Base-by-base conservation (phyloP, 2,888 invertebrate genomes). In the Dryococelus australis region DNA sequence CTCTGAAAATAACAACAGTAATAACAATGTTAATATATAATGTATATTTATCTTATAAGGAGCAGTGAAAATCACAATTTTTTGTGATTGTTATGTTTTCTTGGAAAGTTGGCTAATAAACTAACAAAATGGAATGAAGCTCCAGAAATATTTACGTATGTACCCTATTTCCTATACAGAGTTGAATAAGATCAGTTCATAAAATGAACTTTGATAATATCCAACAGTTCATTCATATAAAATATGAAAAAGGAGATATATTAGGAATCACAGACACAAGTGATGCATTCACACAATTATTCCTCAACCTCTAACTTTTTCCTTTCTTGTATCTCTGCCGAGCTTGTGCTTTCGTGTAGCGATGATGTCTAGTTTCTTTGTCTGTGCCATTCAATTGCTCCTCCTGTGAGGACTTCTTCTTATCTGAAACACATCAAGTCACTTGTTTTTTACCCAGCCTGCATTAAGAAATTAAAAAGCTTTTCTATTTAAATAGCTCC, bases 311-410 rank as follows among this genome's bases (percentile, higher is more conserved):
- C 51, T 83, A 86, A 80, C 88, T 81, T 81, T 87, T 96, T 89
- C 96, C 96, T 92, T 96, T 96, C 91, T 95, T 95, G 92, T 95
- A 96, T 91, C 96, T 93, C 90, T 96, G 95, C 89, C 96, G 93
- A 20, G 96, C 96, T 92, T 96, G 96, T 8, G 96, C 96, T 93
- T 96, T 96, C 89, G 95, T 96, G 90, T 96, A 96, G 91, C 95
- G 92, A 90, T 91, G 89, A 13, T 87, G 88, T 87, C 88, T 86
- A 87, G 91, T 91, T 86, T 91, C 91, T 85, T 91, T 90, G 10
- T 65, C 88, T 28, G 91, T 91, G n/a, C 90, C 90, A 89, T 93
- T 93, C 90, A 93, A 93, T 89, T 91, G 89, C 88, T 90, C 90
- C 89, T 89, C 51, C 88, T 89, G 87, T 27, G 85, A 85, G 13